Percentiles rank a stretch among this genome's conserved stretches.
phyloP scores from a whole-genome alignment of 2,888 invertebrate genomes.

The Macrophya annulata region DNA sequence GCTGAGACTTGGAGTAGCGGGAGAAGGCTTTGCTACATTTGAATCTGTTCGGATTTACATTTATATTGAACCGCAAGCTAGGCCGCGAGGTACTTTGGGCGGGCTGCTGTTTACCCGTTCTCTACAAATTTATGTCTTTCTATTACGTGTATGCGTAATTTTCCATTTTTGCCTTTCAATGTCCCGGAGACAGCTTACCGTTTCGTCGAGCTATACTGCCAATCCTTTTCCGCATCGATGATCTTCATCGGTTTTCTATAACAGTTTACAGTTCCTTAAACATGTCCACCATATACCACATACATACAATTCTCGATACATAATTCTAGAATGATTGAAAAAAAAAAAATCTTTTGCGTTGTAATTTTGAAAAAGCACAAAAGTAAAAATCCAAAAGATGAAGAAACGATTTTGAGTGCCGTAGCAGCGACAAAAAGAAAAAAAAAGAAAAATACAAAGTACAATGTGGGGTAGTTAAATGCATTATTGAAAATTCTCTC shows the following conservation, averaged over 20 bases:
- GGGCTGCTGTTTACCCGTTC: slow-evolving; percentile 69
- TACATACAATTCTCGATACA: too few relatives aligned
- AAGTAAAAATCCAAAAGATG: not conserved
- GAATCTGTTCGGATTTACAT: slow-evolving; percentile 79
- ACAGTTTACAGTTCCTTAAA: not conserved
- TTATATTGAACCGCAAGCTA: slow-evolving; percentile 77
- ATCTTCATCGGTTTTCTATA: slow-evolving; percentile 19
- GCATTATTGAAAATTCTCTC: slow-evolving; percentile 50
- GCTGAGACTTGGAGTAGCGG: slow-evolving; percentile 33
- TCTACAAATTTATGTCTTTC: slow-evolving; percentile 73
- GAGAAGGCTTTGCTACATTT: slow-evolving; percentile 66
- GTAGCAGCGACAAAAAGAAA: not conserved
- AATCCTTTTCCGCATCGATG: not conserved
- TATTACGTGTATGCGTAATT: slow-evolving; percentile 64
- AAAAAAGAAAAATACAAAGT: not conserved
- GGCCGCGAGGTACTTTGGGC: slow-evolving; percentile 58
- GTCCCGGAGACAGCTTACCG: slow-evolving; percentile 32
- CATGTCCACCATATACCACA: not conserved
- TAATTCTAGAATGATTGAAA: too few relatives aligned
- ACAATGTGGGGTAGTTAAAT: slow-evolving; percentile 12
- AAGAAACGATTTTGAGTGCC: not conserved
- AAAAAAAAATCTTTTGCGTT: not conserved
- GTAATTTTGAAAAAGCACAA: not conserved
- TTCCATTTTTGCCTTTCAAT: slow-evolving; percentile 50
- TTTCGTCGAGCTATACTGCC: slow-evolving; percentile 7